Evolutionary conservation across 1,140 invertebrate genomes (phyloP).

Genomic region (Octopus bimaculoides): DNA sequence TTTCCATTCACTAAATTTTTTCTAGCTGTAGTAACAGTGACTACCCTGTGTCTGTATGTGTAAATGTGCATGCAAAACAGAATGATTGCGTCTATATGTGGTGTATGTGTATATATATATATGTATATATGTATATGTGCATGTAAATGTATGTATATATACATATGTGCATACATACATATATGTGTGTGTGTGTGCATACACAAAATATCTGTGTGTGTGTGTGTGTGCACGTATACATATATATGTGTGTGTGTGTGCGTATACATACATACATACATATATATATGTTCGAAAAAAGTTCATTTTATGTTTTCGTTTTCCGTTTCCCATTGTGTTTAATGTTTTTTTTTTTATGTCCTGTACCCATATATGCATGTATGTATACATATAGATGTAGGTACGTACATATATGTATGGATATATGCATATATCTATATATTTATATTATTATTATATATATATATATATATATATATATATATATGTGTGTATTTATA

Average conservation of each 20-base stretch:
- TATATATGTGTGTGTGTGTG: background rate
- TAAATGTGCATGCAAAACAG: too few relatives aligned
- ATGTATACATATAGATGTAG: background rate
- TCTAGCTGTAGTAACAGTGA: too few relatives aligned
- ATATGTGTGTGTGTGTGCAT: background rate
- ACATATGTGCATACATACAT: background rate
- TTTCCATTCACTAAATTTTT: too few relatives aligned
- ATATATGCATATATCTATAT: background rate
- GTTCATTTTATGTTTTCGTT: too few relatives aligned
- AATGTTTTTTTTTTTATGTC: too few relatives aligned
- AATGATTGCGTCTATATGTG: background rate
- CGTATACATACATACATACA: background rate
- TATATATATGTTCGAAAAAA: background rate
- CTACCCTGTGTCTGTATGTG: too few relatives aligned
- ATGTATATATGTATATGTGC: background rate
- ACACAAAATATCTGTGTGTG: background rate
- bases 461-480: constrained; percentile 4
- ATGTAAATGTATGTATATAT: background rate
- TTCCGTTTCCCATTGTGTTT: too few relatives aligned
- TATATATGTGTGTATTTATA: background rate
- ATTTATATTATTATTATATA: background rate
- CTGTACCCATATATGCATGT: background rate
- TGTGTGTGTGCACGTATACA: background rate
- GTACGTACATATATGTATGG: background rate
- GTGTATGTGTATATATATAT: background rate